A percentile compares a stretch with the other conserved stretches of the same genome.
Conservation (phyloP, 2,797 vertebrate genomes). For the Anguilla anguilla region DNA sequence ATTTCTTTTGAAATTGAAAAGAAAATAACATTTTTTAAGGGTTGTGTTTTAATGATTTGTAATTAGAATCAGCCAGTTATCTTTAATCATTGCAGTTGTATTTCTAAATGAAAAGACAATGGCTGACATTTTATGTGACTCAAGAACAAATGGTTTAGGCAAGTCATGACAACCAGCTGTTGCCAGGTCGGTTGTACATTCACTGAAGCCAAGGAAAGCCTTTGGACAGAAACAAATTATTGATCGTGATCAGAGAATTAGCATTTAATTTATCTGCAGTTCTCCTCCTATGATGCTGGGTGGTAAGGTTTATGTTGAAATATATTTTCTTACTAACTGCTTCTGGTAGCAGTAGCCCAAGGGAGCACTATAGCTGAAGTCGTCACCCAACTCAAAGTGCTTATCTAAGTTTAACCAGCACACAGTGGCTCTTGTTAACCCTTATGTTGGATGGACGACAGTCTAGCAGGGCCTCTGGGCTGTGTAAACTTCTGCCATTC, state of each 20-base stretch:
- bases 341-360: not conserved
- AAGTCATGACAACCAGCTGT: not conserved
- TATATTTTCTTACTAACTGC: conserved; percentile 2
- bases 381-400: not conserved
- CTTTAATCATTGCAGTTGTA: not conserved
- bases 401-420: not conserved
- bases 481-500: not conserved
- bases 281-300: conserved; percentile 15
- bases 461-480: not conserved
- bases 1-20: not conserved
- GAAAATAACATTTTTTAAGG: not conserved
- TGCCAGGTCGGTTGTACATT: not conserved
- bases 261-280: conserved; percentile 4
- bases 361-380: not conserved
- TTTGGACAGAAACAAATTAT: conserved; percentile 4
- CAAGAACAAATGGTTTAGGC: not conserved
- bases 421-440: conserved; percentile 1
- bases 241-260: conserved; percentile 10
- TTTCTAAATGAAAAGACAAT: not conserved
- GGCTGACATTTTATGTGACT: not conserved
- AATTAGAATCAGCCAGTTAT: too few species aligned
- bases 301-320: not conserved
- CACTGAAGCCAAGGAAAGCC: conserved; percentile 14
- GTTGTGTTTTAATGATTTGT: not conserved
- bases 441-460: not conserved